Evolutionary conservation across 2,797 vertebrate species (phyloP), one percentile per base, ranked within the genome.

Genomic region (Microctenopoma lineatum): DNA sequence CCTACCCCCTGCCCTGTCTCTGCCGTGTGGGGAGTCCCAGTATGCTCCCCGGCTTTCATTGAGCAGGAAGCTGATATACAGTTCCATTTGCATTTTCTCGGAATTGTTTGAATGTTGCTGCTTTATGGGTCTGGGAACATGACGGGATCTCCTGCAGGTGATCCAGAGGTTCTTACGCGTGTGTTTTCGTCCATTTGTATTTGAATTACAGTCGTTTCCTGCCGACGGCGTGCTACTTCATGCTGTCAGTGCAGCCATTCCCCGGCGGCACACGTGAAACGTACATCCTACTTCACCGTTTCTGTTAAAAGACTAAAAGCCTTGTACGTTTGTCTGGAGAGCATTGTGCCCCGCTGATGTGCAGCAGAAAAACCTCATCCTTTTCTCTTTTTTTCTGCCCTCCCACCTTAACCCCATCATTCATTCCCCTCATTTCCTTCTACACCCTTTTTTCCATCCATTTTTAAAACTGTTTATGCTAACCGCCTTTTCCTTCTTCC

Each of bases 191-290:
- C 65, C 48, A n/a, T 73, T 44, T 51, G 15, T 52, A 60, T 84
- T 66, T 68, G 71, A 81, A 74, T 73, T 53, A 67, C 77, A 81
- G 77, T 85, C 75, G 77, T 79, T 66, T 70, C 59, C 75, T 66
- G 75, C 60, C 54, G 48, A 47, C 59, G 59, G 54, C 18, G 59
- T 64, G 58, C 72, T 67, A 55, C 79, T 75, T 59, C 48, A 73
- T 73, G 54, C 70, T 55, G 85, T 82, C 80, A 73, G 75, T 14
- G 62, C 71, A 61, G 74, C 61, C 52, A 78, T 48, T 86, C 81
- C 82, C 79, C 70, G 69, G 84, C 85, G 86, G 84, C 72, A 48
- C 59, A 59, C 59, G 21, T 73, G 74, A 84, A 81, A 84, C 62
- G 67, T 65, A 80, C 87, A 70, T 83, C 73, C 60, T 12, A 65